Evolutionary conservation across 2,797 vertebrate genomes (phyloP).

Genomic region (Leuciscus waleckii): DNA sequence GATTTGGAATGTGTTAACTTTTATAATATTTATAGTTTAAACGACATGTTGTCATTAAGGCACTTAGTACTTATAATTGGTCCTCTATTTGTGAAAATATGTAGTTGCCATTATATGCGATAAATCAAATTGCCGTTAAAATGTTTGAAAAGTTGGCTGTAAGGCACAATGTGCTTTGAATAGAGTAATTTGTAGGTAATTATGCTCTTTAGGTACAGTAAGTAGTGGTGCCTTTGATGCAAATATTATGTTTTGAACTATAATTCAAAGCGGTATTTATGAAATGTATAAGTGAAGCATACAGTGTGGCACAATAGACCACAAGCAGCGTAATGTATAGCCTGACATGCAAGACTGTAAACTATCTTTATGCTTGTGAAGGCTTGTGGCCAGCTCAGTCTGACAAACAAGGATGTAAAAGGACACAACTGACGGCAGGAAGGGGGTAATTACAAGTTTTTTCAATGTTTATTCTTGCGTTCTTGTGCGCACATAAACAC

Average conservation of each 20-base stretch:
- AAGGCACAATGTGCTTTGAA: background rate
- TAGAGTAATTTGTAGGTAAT: background rate
- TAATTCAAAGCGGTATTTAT: background rate
- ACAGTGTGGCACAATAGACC: background rate
- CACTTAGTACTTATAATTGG: too few species aligned
- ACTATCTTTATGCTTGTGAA: conserved; percentile 5
- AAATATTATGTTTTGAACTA: background rate
- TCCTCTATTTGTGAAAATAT: background rate
- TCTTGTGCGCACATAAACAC: background rate
- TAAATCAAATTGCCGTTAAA: background rate
- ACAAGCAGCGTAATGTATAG: background rate
- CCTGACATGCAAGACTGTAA: background rate
- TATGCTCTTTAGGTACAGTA: conserved; percentile 4
- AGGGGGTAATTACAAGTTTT: conserved; percentile 2
- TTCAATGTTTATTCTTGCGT: conserved; percentile 1
- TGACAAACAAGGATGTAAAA: conserved; percentile 30
- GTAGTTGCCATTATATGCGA: background rate
- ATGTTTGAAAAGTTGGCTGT: background rate
- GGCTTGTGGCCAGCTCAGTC: conserved; percentile 15
- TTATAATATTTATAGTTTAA: too few species aligned
- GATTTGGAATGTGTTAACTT: background rate
- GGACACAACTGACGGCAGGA: conserved; percentile 26
- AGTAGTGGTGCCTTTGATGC: background rate
- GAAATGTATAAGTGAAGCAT: background rate
- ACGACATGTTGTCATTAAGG: too few species aligned